These are phyloP conservation scores for Thinocorus orbignyianus DNA, from an alignment of 2,113 vertebrate genomes.

Conservation along the genomic window DNA sequence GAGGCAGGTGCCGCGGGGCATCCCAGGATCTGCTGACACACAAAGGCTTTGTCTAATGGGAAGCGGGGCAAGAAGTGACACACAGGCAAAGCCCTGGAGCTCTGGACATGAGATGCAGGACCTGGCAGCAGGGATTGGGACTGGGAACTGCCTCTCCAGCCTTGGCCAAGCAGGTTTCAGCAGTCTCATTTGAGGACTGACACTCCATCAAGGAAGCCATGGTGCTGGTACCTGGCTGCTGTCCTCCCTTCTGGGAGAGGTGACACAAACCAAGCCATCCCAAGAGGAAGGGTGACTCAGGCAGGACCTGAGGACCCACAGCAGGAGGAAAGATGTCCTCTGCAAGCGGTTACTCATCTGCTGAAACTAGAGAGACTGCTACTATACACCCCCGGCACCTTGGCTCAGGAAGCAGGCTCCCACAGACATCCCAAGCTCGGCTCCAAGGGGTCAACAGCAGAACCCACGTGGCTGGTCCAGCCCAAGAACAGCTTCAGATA, in stretches of 20 bases:
- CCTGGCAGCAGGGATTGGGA: background rate
- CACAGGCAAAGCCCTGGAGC: background rate
- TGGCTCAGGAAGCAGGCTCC: background rate
- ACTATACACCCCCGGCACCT: background rate
- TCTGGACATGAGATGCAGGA: background rate
- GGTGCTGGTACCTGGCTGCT: background rate
- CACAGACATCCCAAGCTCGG: background rate
- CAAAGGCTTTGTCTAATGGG: slow-evolving; percentile 31
- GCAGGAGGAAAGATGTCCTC: background rate
- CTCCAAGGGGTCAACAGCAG: background rate
- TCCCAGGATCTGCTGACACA: slow-evolving; percentile 4
- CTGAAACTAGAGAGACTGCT: background rate
- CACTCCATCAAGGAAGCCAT: background rate
- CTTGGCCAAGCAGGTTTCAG: background rate
- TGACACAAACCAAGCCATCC: background rate
- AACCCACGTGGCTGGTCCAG: rapidly evolving
- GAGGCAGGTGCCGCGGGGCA: slow-evolving; percentile 47
- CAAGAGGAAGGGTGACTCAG: background rate
- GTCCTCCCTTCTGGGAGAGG: background rate
- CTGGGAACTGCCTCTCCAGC: background rate
- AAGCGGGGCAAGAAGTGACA: background rate
- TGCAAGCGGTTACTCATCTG: background rate
- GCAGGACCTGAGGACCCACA: background rate
- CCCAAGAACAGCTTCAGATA: background rate
- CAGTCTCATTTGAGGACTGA: background rate